Evolutionary conservation across 2,888 invertebrate genomes (phyloP), one percentile per base, ranked within the genome.

Genomic region (Phaedon cochleariae): DNA sequence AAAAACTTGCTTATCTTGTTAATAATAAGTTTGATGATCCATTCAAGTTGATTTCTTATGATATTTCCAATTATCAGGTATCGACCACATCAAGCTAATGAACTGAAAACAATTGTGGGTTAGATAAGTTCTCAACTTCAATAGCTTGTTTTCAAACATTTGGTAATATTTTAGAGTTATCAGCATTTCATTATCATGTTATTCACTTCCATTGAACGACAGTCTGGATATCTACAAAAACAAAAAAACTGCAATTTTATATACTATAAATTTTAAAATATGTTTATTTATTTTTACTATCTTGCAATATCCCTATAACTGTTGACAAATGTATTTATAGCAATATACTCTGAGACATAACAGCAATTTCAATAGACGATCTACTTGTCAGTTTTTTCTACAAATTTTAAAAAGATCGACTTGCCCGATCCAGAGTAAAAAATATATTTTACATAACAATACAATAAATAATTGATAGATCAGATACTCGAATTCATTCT

Each of bases 211-310:
- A n/a, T n/a, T n/a, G n/a, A n/a, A n/a, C n/a, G n/a, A n/a, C n/a
- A n/a, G n/a, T n/a, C n/a, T n/a, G n/a, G n/a, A n/a, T n/a, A n/a
- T n/a, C n/a, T n/a, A n/a, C n/a, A n/a, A n/a, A 46, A 1, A 5
- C 1, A 48, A 20, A 48, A 21, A 48, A 57, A 41, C 21, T 22
- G 22, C 22, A 20, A n/a, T n/a, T n/a, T n/a, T 12, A 31, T 1
- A 17, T 41, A 22, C 37, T 34, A 18, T 12, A 52, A 52, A 52
- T 54, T 59, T 64, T 62, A 66, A 66, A 66, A 66, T 66, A 66
- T 59, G 66, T 66, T 66, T 66, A 66, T 59, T 66, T 49, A 62
- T 59, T 66, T 59, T 66, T 49, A 62, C 66, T 66, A 66, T 62
- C 61, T 65, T 55, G 37, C 41, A 65, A 60, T 54, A 62, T 55